phyloP scores from a whole-genome alignment of 2,113 vertebrate genomes.

The Aspiorhynchus laticeps region DNA sequence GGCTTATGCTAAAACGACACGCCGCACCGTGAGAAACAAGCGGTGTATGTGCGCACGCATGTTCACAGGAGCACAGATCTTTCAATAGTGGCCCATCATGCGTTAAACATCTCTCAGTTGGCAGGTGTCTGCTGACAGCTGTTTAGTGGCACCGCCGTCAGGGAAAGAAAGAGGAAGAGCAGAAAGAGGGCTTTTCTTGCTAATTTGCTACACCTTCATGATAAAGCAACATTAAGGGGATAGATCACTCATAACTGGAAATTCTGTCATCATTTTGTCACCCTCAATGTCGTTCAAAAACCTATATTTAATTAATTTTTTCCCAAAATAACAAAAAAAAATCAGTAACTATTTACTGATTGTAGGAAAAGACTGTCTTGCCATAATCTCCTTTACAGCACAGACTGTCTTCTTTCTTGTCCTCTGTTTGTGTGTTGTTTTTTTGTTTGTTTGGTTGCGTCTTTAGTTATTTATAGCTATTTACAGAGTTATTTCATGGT shows the following conservation, averaged over 20 bases:
- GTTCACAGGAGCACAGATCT: neutral
- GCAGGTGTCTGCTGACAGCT: slow-evolving; percentile 47
- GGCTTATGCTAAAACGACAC: neutral
- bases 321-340: too few species aligned
- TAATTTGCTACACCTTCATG: neutral
- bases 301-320: too few species aligned
- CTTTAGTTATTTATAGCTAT: too few species aligned
- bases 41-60: too few species aligned
- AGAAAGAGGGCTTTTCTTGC: slow-evolving; percentile 25
- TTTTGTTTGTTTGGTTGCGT: too few species aligned
- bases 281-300: neutral
- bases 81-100: neutral
- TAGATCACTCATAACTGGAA: neutral
- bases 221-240: slow-evolving; percentile 2
- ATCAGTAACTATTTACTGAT: too few species aligned
- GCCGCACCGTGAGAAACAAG: slow-evolving; percentile 7
- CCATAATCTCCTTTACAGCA: too few species aligned
- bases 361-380: too few species aligned
- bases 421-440: too few species aligned
- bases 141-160: slow-evolving; percentile 33
- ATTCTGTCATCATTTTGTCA: neutral
- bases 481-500: neutral
- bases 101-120: slow-evolving; percentile 16
- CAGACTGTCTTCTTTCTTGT: too few species aligned
- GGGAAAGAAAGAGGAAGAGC: neutral